phyloP scores from a whole-genome alignment of 2,888 invertebrate species.

The Dynastes hyllus region DNA sequence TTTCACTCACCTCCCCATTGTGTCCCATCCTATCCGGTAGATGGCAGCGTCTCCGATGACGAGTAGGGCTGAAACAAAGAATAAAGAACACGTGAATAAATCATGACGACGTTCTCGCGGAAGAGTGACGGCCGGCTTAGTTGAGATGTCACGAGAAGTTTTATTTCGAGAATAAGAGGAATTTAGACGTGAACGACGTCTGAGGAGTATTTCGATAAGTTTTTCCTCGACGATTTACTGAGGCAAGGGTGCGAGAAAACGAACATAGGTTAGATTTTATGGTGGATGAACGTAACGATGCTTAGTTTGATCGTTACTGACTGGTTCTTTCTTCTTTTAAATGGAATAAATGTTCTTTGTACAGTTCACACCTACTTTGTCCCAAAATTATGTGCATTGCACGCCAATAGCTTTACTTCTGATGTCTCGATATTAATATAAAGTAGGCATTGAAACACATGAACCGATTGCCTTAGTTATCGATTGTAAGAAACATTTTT shows the following conservation, averaged over 20 bases:
- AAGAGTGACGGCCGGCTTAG: slow-evolving; percentile 13
- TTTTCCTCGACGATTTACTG: background rate
- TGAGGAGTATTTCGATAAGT: background rate
- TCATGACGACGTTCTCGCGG: slow-evolving; percentile 1
- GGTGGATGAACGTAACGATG: too few species aligned
- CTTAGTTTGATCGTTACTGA: too few species aligned
- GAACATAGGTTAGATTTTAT: background rate
- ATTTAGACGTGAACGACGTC: background rate
- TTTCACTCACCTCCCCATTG: slow-evolving; percentile 69
- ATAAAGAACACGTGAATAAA: slow-evolving; percentile 24
- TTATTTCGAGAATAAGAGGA: slow-evolving; percentile 10
- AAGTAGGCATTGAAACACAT: too few species aligned
- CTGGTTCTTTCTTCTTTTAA: too few species aligned
- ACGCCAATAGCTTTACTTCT: too few species aligned
- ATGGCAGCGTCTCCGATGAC: slow-evolving; percentile 75
- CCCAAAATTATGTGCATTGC: too few species aligned
- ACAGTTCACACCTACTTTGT: too few species aligned
- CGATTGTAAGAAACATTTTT: too few species aligned
- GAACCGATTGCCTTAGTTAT: too few species aligned
- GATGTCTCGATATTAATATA: too few species aligned
- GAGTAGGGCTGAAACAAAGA: slow-evolving; percentile 72
- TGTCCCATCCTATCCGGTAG: slow-evolving; percentile 79
- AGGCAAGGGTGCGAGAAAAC: background rate
- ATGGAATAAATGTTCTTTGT: too few species aligned
- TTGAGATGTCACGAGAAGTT: slow-evolving; percentile 3